Percentiles rank a stretch among this genome's conserved stretches.
phyloP scores from a whole-genome alignment of 2,113 vertebrate species.

The Numenius arquata region DNA sequence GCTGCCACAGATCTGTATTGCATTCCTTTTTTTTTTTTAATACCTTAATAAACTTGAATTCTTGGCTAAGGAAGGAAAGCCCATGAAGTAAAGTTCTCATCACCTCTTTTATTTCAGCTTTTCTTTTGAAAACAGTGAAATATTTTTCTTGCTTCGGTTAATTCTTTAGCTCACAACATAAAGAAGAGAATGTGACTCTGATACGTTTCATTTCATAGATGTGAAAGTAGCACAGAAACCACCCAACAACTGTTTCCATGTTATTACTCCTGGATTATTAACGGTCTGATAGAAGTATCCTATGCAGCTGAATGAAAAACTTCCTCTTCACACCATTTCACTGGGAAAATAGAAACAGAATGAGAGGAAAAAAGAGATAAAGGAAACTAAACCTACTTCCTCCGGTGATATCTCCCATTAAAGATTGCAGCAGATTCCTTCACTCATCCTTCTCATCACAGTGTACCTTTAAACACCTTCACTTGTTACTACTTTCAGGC shows the following conservation, averaged over 20 bases:
- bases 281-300: not conserved
- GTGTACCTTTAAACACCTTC: not conserved
- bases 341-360: not conserved
- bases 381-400: not conserved
- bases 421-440: not conserved
- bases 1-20: not conserved
- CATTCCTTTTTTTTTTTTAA: not conserved
- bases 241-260: not conserved
- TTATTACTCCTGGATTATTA: not conserved
- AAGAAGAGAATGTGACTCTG: not conserved
- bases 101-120: not conserved
- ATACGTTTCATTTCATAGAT: not conserved
- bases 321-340: not conserved
- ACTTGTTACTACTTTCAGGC: not conserved
- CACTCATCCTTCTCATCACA: not conserved
- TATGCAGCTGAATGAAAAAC: constrained; percentile 1
- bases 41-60: not conserved
- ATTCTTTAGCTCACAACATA: not conserved
- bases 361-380: not conserved
- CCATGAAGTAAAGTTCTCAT: not conserved
- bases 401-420: not conserved
- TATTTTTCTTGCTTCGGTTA: not conserved
- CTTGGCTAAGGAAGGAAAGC: not conserved
- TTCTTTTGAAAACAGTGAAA: not conserved
- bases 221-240: not conserved